These are phyloP conservation scores for Pteromalus puparum DNA, from an alignment of 1,140 invertebrate species.

Conservation along the genomic window DNA sequence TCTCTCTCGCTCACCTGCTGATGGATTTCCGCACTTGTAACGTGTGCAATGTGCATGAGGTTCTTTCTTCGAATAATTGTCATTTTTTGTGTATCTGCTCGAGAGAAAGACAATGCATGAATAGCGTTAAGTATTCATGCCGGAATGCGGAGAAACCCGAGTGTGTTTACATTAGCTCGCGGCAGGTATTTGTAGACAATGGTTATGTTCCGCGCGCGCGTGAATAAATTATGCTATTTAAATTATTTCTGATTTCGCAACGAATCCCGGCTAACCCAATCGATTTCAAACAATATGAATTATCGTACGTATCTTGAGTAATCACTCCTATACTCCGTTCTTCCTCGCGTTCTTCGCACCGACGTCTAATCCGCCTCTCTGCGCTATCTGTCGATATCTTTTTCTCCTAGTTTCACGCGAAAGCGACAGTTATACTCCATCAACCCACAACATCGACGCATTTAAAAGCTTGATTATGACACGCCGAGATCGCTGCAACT, in stretches of 20 bases:
- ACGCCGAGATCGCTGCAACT: too few species aligned
- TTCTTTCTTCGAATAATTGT: neutral
- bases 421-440: too few species aligned
- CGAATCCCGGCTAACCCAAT: neutral
- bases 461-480: too few species aligned
- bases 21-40: neutral
- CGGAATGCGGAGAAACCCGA: neutral
- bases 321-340: neutral
- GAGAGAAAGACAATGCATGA: neutral
- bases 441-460: too few species aligned
- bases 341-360: neutral
- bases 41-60: too few species aligned
- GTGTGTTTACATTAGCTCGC: neutral
- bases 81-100: neutral
- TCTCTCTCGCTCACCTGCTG: neutral
- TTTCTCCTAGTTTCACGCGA: too few species aligned
- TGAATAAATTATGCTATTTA: neutral
- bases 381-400: too few species aligned
- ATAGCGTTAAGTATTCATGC: neutral
- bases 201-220: neutral
- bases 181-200: constrained; percentile 6
- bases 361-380: neutral
- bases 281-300: neutral
- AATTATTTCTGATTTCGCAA: neutral
- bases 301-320: neutral